Conservation (phyloP, 1,140 invertebrate genomes). For the Epicauta chinensis region DNA sequence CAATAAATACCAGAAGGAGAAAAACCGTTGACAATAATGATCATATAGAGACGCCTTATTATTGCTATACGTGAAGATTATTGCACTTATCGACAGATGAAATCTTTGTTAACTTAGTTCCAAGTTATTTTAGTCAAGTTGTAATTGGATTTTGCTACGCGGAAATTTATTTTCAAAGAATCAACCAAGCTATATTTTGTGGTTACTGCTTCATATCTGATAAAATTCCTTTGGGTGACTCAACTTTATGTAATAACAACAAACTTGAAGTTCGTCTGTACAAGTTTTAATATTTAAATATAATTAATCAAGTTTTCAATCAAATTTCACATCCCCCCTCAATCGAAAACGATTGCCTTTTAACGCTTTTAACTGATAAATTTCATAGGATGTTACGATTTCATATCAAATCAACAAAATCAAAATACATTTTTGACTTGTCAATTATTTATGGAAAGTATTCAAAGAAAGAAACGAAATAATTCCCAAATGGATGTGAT, state of each 20-base stretch:
- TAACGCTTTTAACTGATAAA: no score
- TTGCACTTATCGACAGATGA: constrained; percentile 14
- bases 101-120: constrained; percentile 14
- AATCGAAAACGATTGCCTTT: no score
- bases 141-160: constrained; percentile 12
- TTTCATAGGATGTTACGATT: no score
- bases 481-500: no score
- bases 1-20: background rate
- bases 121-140: constrained; percentile 16
- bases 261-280: constrained; percentile 2
- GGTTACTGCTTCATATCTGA: constrained; percentile 9
- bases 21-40: constrained; percentile 13
- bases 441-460: no score
- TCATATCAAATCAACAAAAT: no score
- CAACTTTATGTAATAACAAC: constrained; percentile 7
- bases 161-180: constrained; percentile 17
- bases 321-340: constrained; percentile 3
- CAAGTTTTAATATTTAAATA: constrained; percentile 12
- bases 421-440: no score
- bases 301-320: constrained; percentile 7
- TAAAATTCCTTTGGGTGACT: constrained; percentile 13
- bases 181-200: constrained; percentile 12
- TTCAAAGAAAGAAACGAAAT: no score
- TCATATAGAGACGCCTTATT: constrained; percentile 4
- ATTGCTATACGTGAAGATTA: constrained; percentile 15